Evolutionary conservation across 2,888 invertebrate genomes (phyloP).

Genomic region (Lysandra coridon): DNA sequence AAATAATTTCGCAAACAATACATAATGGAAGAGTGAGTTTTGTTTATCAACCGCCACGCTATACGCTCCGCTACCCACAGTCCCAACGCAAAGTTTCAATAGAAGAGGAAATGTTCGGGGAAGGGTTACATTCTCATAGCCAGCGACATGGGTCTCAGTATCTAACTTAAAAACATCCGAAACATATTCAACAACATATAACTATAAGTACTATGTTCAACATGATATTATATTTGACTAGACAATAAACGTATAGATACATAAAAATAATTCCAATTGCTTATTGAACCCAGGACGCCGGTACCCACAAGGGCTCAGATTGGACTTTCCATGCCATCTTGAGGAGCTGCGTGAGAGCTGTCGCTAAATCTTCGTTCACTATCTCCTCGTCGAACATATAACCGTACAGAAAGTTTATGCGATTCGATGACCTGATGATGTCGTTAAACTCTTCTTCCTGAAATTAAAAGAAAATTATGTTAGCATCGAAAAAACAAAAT

Average conservation of each 20-base stretch:
- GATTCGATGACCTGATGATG: constrained; percentile 90
- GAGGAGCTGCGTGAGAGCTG: constrained; percentile 92
- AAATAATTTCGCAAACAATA: constrained; percentile 26
- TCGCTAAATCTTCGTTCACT: constrained; percentile 93
- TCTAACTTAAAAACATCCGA: constrained; percentile 3
- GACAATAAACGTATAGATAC: constrained; percentile 16
- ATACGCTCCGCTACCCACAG: constrained; percentile 28
- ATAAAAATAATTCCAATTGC: constrained; percentile 13
- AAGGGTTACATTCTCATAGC: constrained; percentile 20
- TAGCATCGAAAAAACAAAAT: background rate
- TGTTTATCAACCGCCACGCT: constrained; percentile 22
- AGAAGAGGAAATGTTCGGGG: constrained; percentile 13
- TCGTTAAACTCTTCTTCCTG: constrained; percentile 96
- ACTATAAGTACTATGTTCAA: background rate
- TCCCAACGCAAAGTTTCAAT: background rate
- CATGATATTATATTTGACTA: constrained; percentile 26
- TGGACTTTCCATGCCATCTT: constrained; percentile 91
- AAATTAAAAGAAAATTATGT: constrained; percentile 46
- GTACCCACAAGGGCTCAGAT: constrained; percentile 97
- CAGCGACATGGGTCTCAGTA: constrained; percentile 27
- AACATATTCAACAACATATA: constrained; percentile 17
- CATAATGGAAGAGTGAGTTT: constrained; percentile 18
- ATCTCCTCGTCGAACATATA: constrained; percentile 97
- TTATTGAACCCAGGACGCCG: constrained; percentile 95
- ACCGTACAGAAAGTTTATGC: constrained; percentile 95